Base-by-base conservation (phyloP, 2,888 invertebrate genomes). In the Epirrhoe tristata region DNA sequence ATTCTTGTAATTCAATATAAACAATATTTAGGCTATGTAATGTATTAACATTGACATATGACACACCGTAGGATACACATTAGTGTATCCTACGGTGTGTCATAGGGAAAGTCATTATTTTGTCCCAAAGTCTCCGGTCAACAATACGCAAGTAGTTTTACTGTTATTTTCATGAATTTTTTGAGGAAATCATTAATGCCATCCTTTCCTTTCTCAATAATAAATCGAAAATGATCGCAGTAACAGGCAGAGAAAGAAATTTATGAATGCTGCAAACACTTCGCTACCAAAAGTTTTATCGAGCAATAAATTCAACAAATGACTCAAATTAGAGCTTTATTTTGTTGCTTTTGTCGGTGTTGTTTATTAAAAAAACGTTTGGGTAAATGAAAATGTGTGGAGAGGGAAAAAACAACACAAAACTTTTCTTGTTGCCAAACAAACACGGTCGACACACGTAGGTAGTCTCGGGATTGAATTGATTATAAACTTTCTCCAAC, bases 351-450 rank as follows among this genome's bases (percentile, higher is more conserved):
- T 74, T 55, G 69, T 32, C 74, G 69, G 69, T 71, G 72, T 72
- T 76, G 77, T 82, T 79, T 78, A 79, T 82, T 80, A 80, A 81
- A 78, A 39, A 81, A 80, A 74, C 73, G 75, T 74, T 77, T 75
- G 67, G 70, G 63, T 65, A 77, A 75, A 74, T 70, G 64, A 69
- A 74, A 76, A 73, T 66, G 66, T 63, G 70, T 67, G 63, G 70
- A 73, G 70, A 59, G 64, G 66, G 67, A 72, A 80, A 70, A 79
- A 77, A 67, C 58, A 72, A 74, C 63, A 66, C 64, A 64, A 77
- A 85, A 83, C 70, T 84, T 87, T 83, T 81, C 79, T 81, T 81
- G 80, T 84, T 84, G 79, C 67, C 76, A 78, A 86, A 86, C 81
- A 85, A 83, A 81, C 76, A 74, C 76, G 75, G 75, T 60, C 66